A percentile compares a stretch with the other conserved stretches of the same genome.
phyloP scores from a whole-genome alignment of 2,888 invertebrate genomes.

The Notodonta ziczac region DNA sequence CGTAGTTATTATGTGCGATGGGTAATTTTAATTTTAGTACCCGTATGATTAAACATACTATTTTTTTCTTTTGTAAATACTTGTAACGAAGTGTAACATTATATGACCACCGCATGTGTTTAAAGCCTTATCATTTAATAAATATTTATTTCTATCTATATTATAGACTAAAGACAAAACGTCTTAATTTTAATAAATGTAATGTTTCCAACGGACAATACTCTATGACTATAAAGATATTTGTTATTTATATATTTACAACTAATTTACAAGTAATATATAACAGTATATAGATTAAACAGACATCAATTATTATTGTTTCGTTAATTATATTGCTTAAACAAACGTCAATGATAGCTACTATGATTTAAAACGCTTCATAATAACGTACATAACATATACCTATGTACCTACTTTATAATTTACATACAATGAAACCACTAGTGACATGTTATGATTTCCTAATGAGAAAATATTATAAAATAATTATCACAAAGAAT shows the following conservation, averaged over 20 bases:
- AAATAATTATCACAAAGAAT: too few relatives aligned
- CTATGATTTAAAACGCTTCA: background rate
- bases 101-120: background rate
- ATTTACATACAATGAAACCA: background rate
- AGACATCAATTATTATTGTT: conserved; percentile 48
- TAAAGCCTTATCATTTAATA: conserved; percentile 12
- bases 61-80: too few relatives aligned
- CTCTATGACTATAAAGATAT: conserved; percentile 24
- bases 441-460: background rate
- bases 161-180: conserved; percentile 36
- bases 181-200: conserved; percentile 30
- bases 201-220: conserved; percentile 28
- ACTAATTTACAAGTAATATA: conserved; percentile 28
- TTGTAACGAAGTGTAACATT: too few relatives aligned
- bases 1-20: too few relatives aligned
- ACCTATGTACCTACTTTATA: background rate
- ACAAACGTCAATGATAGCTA: conserved; percentile 28
- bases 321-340: conserved; percentile 48
- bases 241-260: conserved; percentile 37
- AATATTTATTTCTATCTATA: conserved; percentile 35
- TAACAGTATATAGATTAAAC: conserved; percentile 29
- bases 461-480: too few relatives aligned
- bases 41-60: too few relatives aligned
- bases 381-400: too few relatives aligned
- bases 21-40: too few relatives aligned